Evolutionary conservation across 2,797 vertebrate species (phyloP).

Genomic region (Brotula barbata): DNA sequence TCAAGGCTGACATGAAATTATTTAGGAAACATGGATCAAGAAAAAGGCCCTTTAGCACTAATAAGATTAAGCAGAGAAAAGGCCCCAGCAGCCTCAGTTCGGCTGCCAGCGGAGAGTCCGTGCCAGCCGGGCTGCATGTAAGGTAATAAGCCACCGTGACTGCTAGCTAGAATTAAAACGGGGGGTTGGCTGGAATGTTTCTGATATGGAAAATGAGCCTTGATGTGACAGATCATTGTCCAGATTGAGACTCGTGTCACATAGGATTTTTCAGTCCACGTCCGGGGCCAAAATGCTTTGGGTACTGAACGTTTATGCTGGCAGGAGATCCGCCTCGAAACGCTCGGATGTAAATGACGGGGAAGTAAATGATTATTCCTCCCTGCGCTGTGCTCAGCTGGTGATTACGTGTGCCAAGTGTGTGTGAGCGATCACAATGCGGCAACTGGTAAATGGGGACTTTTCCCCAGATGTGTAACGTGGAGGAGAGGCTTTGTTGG

Average conservation of each 20-base stretch:
- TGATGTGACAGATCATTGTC: slow-evolving; percentile 54
- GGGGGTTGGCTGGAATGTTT: slow-evolving; percentile 36
- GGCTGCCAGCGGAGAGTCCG: slow-evolving; percentile 67
- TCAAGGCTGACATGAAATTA: slow-evolving; percentile 56
- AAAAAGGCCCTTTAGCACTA: slow-evolving; percentile 54
- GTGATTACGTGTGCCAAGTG: slow-evolving; percentile 29
- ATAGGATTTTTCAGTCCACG: slow-evolving; percentile 36
- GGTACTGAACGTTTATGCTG: slow-evolving; percentile 12
- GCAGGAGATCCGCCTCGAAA: slow-evolving; percentile 18
- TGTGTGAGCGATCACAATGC: slow-evolving; percentile 30
- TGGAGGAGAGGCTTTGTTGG: slow-evolving; percentile 48
- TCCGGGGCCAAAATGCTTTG: slow-evolving; percentile 40
- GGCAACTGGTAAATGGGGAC: slow-evolving; percentile 43
- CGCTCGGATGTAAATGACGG: slow-evolving; percentile 21
- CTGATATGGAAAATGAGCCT: slow-evolving; percentile 37
- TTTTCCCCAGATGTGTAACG: slow-evolving; percentile 32
- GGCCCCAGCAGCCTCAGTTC: slow-evolving; percentile 62
- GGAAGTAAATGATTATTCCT: slow-evolving; percentile 16
- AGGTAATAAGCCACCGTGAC: slow-evolving; percentile 61
- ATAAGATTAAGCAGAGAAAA: slow-evolving; percentile 63
- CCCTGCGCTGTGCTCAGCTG: slow-evolving; percentile 4
- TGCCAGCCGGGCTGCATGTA: slow-evolving; percentile 57
- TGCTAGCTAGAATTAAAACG: slow-evolving; percentile 52
- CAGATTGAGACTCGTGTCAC: slow-evolving; percentile 45
- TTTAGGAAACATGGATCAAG: slow-evolving; percentile 52